Percentiles rank a stretch among this genome's conserved stretches.
Evolutionary conservation across 2,113 vertebrate genomes (phyloP).

Genomic region (Stegostoma tigrinum): DNA sequence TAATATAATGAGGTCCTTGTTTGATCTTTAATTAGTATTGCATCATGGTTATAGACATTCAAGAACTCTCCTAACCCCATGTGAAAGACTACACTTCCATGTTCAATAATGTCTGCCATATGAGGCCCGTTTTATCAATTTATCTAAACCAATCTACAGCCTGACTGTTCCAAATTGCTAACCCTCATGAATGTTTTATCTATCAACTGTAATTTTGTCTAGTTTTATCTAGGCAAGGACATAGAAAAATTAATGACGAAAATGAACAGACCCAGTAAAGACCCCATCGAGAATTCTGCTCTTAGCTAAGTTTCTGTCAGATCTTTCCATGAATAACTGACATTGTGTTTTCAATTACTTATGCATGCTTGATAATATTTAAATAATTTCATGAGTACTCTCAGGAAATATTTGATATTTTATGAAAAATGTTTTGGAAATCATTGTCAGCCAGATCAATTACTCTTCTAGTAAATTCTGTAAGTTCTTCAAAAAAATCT

Average conservation of each 20-base stretch:
- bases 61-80: background rate
- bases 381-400: background rate
- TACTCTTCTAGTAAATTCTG: background rate
- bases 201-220: background rate
- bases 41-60: background rate
- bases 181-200: background rate
- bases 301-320: background rate
- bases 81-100: background rate
- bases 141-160: background rate
- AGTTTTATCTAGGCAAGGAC: background rate
- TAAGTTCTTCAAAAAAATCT: background rate
- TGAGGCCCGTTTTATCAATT: background rate
- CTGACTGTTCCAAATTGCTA: background rate
- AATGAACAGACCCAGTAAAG: background rate
- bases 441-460: background rate
- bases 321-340: background rate
- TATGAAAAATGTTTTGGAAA: background rate
- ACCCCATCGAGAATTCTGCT: background rate
- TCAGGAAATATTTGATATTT: background rate
- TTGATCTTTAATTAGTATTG: background rate
- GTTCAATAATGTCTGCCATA: background rate
- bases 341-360: background rate
- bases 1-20: background rate
- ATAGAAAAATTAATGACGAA: background rate
- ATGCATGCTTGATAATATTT: background rate